These are phyloP conservation scores for Cotesia glomerata DNA, from an alignment of 1,140 invertebrate species.

Conservation along the genomic window DNA sequence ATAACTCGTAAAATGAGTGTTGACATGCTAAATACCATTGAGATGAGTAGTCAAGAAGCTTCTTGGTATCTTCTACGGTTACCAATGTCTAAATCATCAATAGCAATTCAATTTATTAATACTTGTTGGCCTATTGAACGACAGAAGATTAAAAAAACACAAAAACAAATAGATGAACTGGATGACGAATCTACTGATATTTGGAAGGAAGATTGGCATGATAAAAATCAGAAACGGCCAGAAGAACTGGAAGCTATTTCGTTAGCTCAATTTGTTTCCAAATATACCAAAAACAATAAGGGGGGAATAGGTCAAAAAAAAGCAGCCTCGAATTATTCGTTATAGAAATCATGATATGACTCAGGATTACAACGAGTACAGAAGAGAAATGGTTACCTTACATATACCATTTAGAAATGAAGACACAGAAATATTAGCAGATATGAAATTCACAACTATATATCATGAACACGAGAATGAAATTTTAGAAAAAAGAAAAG, in stretches of 20 bases:
- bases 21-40: too few relatives aligned
- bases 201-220: not conserved
- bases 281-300: not conserved
- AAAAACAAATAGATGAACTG: too few relatives aligned
- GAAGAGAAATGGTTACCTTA: constrained; percentile 45
- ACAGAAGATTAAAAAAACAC: too few relatives aligned
- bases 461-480: constrained; percentile 38
- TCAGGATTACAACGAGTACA: constrained; percentile 42
- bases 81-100: too few relatives aligned
- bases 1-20: too few relatives aligned
- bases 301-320: not conserved
- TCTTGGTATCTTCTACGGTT: too few relatives aligned
- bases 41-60: too few relatives aligned
- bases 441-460: constrained; percentile 40
- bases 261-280: not conserved
- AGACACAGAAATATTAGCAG: constrained; percentile 39
- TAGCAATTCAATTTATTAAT: too few relatives aligned
- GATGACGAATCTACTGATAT: not conserved
- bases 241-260: not conserved
- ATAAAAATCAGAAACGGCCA: not conserved
- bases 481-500: constrained; percentile 40
- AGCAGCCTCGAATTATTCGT: constrained; percentile 40
- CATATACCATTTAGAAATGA: constrained; percentile 47
- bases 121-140: too few relatives aligned
- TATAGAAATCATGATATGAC: constrained; percentile 49